Conservation (phyloP, 2,797 vertebrate species). For the Peromyscus eremicus region DNA sequence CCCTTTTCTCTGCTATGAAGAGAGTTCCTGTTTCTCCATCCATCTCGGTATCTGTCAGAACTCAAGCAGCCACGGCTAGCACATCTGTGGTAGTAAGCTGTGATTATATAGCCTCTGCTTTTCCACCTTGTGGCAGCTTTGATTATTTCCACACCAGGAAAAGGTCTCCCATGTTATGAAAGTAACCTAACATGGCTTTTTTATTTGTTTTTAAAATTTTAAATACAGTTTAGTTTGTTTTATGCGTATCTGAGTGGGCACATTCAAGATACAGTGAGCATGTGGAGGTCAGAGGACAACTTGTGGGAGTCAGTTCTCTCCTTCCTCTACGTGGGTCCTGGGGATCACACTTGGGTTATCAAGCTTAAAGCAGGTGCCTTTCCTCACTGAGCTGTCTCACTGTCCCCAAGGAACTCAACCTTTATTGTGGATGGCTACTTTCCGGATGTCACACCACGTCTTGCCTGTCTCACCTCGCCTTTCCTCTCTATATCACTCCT, state of each 20-base stretch:
- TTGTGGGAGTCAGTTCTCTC: no score
- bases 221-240: neutral
- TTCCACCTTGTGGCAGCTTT: neutral
- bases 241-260: neutral
- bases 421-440: neutral
- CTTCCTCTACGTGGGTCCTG: neutral
- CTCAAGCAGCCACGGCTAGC: neutral
- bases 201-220: neutral
- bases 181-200: neutral
- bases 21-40: neutral
- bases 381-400: neutral
- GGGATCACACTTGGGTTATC: neutral
- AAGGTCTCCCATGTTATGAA: neutral
- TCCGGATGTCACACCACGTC: neutral
- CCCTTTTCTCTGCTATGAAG: no score
- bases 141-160: neutral
- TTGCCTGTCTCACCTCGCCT: neutral
- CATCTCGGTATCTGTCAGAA: neutral
- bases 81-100: neutral
- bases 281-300: neutral
- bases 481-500: neutral
- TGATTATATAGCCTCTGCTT: neutral
- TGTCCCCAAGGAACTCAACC: neutral
- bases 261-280: neutral
- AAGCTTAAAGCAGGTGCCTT: neutral